Conservation (phyloP, 2,113 vertebrate species). For the Nanorana parkeri region DNA sequence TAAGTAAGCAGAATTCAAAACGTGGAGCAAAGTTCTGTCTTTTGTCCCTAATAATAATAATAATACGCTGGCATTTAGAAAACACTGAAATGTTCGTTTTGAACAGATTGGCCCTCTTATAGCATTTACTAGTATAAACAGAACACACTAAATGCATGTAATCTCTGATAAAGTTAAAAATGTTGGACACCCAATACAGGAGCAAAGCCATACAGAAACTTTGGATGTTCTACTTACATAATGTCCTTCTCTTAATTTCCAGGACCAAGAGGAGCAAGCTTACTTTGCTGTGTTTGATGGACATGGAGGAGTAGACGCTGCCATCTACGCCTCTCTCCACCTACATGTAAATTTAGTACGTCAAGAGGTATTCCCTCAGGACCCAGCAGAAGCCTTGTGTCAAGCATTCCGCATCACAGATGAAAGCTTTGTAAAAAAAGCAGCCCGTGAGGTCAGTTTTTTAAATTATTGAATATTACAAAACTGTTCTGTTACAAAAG, state of each 20-base stretch:
- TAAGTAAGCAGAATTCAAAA: too few relatives aligned
- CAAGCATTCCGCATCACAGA: conserved; percentile 91
- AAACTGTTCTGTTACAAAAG: too few relatives aligned
- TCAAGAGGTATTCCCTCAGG: conserved; percentile 89
- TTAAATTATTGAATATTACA: background rate
- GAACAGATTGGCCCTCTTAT: too few relatives aligned
- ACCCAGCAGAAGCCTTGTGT: conserved; percentile 87
- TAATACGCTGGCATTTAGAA: too few relatives aligned
- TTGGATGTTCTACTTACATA: background rate
- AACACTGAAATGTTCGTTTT: too few relatives aligned
- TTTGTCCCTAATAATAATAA: too few relatives aligned
- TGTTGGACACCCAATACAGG: too few relatives aligned
- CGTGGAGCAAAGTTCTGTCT: too few relatives aligned
- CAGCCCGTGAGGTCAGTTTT: conserved; percentile 85
- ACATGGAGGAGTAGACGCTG: conserved; percentile 94
- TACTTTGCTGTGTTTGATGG: conserved; percentile 97
- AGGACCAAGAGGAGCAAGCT: conserved; percentile 98
- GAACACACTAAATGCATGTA: too few relatives aligned
- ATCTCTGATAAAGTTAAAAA: too few relatives aligned
- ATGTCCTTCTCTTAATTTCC: conserved; percentile 49
- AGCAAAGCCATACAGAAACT: too few relatives aligned
- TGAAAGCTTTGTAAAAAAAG: conserved; percentile 93
- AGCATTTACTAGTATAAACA: too few relatives aligned
- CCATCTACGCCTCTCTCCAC: conserved; percentile 93
- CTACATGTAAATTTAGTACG: conserved; percentile 93